Evolutionary conservation across 2,113 vertebrate species (phyloP).

Genomic region (Rattus rattus): DNA sequence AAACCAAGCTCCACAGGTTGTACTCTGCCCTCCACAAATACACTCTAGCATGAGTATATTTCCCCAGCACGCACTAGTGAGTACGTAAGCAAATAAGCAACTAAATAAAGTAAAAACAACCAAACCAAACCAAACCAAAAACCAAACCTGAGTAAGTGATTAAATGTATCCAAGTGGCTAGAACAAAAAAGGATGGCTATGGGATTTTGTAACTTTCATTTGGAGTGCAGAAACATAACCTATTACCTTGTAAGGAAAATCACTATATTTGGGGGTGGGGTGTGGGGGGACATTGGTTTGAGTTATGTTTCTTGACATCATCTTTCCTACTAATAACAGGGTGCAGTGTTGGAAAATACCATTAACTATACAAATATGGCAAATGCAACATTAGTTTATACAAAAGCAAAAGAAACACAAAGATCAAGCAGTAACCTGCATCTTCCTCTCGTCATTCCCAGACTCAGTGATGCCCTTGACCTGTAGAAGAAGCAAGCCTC

Average conservation of each 20-base stretch:
- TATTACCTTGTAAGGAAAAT: background rate
- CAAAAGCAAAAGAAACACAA: background rate
- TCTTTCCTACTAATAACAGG: background rate
- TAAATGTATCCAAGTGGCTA: background rate
- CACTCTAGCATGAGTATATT: background rate
- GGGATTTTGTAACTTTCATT: constrained; percentile 12
- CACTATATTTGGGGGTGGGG: background rate
- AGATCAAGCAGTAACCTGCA: background rate
- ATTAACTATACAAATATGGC: background rate
- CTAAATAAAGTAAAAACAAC: background rate
- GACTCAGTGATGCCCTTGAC: background rate
- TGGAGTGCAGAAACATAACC: background rate
- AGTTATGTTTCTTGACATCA: background rate
- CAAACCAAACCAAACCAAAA: too few relatives aligned
- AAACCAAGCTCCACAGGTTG: background rate
- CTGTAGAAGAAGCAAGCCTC: background rate
- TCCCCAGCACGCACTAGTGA: background rate
- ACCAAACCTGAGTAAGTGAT: background rate
- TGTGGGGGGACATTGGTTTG: background rate
- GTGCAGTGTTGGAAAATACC: background rate
- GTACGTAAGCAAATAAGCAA: too few relatives aligned
- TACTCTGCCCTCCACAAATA: background rate
- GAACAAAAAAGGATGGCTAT: background rate
- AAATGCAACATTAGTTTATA: background rate
- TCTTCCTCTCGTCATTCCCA: background rate